phyloP scores from a whole-genome alignment of 1,140 invertebrate genomes.

The Sweltsa coloradensis region DNA sequence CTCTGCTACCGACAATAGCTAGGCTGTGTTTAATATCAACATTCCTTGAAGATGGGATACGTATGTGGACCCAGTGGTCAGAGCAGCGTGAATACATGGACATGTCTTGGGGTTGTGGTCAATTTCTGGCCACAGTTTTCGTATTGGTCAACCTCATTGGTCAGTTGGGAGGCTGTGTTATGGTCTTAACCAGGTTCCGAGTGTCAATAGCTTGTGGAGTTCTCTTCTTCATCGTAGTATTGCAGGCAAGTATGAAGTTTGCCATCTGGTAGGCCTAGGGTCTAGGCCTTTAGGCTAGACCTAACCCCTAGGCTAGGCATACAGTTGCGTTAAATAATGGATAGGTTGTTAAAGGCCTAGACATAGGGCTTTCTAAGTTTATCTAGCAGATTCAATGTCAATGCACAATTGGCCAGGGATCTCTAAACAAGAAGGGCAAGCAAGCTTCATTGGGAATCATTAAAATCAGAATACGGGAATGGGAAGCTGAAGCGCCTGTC shows the following conservation, averaged over 20 bases:
- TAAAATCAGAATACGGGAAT: too few relatives aligned
- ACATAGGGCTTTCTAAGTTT: too few relatives aligned
- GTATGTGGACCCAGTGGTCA: constrained; percentile 99
- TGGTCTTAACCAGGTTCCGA: constrained; percentile 86
- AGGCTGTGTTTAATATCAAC: constrained; percentile 96
- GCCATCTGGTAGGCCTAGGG: too few relatives aligned
- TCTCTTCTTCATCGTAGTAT: constrained; percentile 89
- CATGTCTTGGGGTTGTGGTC: constrained; percentile 94
- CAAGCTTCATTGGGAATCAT: too few relatives aligned
- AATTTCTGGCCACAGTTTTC: constrained; percentile 83
- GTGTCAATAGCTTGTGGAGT: constrained; percentile 91
- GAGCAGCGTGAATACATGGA: constrained; percentile 98
- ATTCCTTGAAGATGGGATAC: constrained; percentile 96
- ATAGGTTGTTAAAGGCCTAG: too few relatives aligned
- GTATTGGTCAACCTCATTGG: constrained; percentile 89
- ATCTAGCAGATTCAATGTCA: too few relatives aligned
- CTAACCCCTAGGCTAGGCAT: too few relatives aligned
- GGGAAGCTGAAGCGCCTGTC: too few relatives aligned
- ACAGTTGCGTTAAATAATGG: too few relatives aligned
- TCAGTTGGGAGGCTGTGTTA: constrained; percentile 87
- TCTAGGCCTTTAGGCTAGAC: too few relatives aligned
- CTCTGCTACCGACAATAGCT: constrained; percentile 89
- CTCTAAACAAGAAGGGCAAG: too few relatives aligned
- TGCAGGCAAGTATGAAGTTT: constrained; percentile 66
- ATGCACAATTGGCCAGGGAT: too few relatives aligned